Evolutionary conservation across 2,113 vertebrate genomes (phyloP).

Genomic region (Gasterosteus nipponicus): DNA sequence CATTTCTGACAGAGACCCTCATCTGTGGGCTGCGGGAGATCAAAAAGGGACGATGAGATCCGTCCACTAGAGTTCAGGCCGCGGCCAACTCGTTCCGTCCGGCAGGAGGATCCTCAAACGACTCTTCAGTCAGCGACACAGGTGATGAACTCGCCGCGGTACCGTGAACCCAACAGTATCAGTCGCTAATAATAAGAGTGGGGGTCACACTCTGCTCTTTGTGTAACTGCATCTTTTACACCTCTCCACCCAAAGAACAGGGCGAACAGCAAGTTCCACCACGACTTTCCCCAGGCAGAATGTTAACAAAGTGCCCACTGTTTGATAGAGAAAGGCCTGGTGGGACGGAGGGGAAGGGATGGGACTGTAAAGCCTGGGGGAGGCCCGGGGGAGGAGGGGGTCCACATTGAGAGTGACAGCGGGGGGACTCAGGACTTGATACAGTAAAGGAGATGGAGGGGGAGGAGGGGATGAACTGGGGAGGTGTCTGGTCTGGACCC

Average conservation of each 20-base stretch:
- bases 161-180: conserved; percentile 15
- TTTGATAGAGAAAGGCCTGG: conserved; percentile 36
- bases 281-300: not conserved
- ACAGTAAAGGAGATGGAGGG: conserved; percentile 50
- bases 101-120: conserved; percentile 10
- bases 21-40: not conserved
- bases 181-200: not conserved
- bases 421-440: conserved; percentile 43
- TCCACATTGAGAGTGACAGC: conserved; percentile 11
- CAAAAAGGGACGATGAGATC: not conserved
- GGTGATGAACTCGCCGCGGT: not conserved
- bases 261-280: not conserved
- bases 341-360: conserved; percentile 19
- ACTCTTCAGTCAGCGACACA: not conserved
- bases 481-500: conserved; percentile 53
- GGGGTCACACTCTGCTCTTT: too few species aligned
- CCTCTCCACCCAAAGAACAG: not conserved
- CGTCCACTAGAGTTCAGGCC: not conserved
- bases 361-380: not conserved
- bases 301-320: conserved; percentile 50
- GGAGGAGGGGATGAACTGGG: conserved; percentile 40
- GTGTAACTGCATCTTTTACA: too few species aligned
- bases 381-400: not conserved
- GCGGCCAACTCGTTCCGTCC: not conserved
- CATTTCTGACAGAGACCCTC: conserved; percentile 8